Base-by-base conservation (phyloP, 2,113 vertebrate genomes). In the Eolophus roseicapilla region DNA sequence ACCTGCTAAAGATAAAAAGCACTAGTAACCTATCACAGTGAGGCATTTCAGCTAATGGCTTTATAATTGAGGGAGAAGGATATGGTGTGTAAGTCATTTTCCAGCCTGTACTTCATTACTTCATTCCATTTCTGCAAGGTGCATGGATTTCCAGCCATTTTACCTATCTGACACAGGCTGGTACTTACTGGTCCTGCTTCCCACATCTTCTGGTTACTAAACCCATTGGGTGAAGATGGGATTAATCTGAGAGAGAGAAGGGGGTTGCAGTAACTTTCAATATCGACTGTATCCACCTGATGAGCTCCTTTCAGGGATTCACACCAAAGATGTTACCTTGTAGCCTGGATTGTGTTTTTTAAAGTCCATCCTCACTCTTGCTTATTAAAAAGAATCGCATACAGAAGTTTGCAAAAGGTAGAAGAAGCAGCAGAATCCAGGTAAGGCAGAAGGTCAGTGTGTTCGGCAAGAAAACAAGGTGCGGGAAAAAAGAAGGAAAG, bases 391-490 rank as follows among this genome's bases (percentile, higher is more conserved):
- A 97, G 78, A 96, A 53, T 73, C 41, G 4, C 87, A 69, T 69
- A 93, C 52, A 94, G 94, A 90, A 96, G 94, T 62, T 95, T 62
- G 86, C 68, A 90, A 96, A 67, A 94, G 90, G 92, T 53, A 94
- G 73, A 90, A 97, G 97, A 92, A 96, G 94, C 92, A 86, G 97
- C 94, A 96, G 86, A 88, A 90, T 95, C 95, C 97, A 95, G 80
- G 90, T 75, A 64, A 94, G 82, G 79, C 93, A 87, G 93, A 79
- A 82, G 93, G 82, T 80, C 96, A 93, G 95, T 80, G 86, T 78
- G 88, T 95, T 93, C 65, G 67, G 90, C 85, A 95, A 95, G 92
- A 90, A 75, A 96, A 81, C 24, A 46, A 89, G 64, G n/a, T 9
- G 3, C 6, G 11, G 50, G 3, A 0, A 3, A 4, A 49, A 82